phyloP scores from a whole-genome alignment of 1,140 invertebrate genomes.

The Aphaenogaster floridana region DNA sequence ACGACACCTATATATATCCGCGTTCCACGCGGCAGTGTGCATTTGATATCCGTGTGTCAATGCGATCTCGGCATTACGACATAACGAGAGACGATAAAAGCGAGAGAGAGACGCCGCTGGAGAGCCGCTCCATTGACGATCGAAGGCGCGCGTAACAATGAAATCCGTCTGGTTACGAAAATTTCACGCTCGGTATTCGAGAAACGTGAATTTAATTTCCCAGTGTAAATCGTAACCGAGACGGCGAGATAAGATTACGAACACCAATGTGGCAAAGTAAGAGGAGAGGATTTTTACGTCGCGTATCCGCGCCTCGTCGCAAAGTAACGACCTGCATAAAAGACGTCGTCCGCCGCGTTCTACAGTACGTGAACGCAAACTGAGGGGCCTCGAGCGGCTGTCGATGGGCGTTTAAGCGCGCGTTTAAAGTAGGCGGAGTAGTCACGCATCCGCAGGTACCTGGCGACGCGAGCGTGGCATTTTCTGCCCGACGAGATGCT shows the following conservation, averaged over 20 bases:
- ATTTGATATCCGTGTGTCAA: slow-evolving; percentile 49
- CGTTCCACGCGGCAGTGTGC: neutral
- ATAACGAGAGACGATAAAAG: slow-evolving; percentile 42
- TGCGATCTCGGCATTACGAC: slow-evolving; percentile 32
- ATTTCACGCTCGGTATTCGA: neutral
- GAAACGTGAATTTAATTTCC: neutral
- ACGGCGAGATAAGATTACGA: neutral
- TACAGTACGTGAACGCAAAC: slow-evolving; percentile 15
- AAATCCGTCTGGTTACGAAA: neutral
- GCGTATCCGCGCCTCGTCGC: neutral
- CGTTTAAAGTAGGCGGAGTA: slow-evolving; percentile 39
- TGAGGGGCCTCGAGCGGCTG: neutral
- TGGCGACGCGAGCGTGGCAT: slow-evolving; percentile 60
- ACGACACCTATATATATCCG: slow-evolving; percentile 10
- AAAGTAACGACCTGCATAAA: slow-evolving; percentile 22
- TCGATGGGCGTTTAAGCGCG: slow-evolving; percentile 56
- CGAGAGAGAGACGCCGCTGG: neutral
- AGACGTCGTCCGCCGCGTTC: slow-evolving; percentile 20
- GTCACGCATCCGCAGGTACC: slow-evolving; percentile 47
- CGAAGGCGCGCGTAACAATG: slow-evolving; percentile 4
- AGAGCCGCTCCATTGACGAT: neutral
- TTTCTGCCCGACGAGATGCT: slow-evolving; percentile 35
- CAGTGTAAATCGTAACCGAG: neutral
- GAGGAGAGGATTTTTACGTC: neutral
- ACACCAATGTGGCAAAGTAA: neutral